Evolutionary conservation across 2,113 vertebrate species (phyloP), one percentile per base, ranked within the genome.

Genomic region (Brevimyrus niger): DNA sequence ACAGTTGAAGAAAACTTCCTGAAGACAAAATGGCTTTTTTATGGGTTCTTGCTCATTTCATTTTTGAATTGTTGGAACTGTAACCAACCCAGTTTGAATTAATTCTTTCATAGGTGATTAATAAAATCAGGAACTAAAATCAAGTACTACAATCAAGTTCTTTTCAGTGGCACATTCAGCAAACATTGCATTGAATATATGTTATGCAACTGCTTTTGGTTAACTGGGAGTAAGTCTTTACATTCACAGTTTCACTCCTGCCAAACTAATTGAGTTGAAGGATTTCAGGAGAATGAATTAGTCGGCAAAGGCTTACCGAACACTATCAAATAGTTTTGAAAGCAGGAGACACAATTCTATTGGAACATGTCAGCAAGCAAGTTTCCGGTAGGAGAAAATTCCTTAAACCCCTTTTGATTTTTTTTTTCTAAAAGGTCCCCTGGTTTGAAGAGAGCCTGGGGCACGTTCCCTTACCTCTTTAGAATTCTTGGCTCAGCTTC

Each of bases 401-500:
- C 69, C 69, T 35, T 76, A 31, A 31, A 76, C 9, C n/a, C 23
- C 31, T 15, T 73, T 73, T 73, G 1, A 23, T 1, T 23, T 15
- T 76, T 4, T 31, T 35, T 35, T 35, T 35, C 69, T 31, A 27
- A 2, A 76, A 76, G n/a, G n/a, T 91, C 58, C 90, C 89, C 76
- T 76, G 53, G 87, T 86, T 92, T 92, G 92, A 94, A 94, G 82
- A 76, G 23, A 88, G 89, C 91, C 91, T 91, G 92, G 89, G 91
- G 90, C 89, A 90, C 85, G 92, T 93, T 93, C 92, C 21, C n/a
- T 92, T 89, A 35, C 48, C 93, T 93, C 92, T 96, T 96, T 92
- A 94, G 92, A 92, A 96, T 96, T 95, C 93, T 94, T 93, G 91
- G 94, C 93, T 93, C 91, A 90, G 80, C 89, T 91, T 93, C 90